phyloP scores from a whole-genome alignment of 2,797 vertebrate species.

The Neolamprologus multifasciatus region DNA sequence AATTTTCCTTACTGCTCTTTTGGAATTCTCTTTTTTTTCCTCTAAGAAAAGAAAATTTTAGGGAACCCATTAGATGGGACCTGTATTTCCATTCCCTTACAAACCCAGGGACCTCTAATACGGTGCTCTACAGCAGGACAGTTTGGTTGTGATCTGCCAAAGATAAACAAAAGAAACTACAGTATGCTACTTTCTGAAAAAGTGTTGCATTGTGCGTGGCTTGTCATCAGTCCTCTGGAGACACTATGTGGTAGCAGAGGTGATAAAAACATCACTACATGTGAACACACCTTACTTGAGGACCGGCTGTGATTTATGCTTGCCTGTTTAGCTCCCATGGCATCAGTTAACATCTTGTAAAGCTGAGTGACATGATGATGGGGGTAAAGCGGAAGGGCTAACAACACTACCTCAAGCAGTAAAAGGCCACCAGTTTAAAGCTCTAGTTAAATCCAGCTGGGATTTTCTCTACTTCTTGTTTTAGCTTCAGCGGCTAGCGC shows the following conservation, averaged over 20 bases:
- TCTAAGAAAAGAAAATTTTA: not conserved
- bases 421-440: not conserved
- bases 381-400: not conserved
- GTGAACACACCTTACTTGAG: not conserved
- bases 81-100: not conserved
- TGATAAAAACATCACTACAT: not conserved
- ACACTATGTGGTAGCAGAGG: not conserved
- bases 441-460: not conserved
- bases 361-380: not conserved
- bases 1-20: not conserved
- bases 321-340: not conserved
- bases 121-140: accelerated
- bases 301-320: not conserved
- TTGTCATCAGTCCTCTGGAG: not conserved
- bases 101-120: not conserved
- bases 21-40: not conserved
- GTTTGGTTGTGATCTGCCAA: not conserved
- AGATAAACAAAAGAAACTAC: not conserved
- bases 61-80: not conserved
- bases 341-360: not conserved
- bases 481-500: not conserved
- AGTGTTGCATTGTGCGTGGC: not conserved
- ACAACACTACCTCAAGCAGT: not conserved
- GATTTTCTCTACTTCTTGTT: not conserved
- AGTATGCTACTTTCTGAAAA: not conserved